Evolutionary conservation across 2,113 vertebrate species (phyloP).

Genomic region (Varanus salvator): DNA sequence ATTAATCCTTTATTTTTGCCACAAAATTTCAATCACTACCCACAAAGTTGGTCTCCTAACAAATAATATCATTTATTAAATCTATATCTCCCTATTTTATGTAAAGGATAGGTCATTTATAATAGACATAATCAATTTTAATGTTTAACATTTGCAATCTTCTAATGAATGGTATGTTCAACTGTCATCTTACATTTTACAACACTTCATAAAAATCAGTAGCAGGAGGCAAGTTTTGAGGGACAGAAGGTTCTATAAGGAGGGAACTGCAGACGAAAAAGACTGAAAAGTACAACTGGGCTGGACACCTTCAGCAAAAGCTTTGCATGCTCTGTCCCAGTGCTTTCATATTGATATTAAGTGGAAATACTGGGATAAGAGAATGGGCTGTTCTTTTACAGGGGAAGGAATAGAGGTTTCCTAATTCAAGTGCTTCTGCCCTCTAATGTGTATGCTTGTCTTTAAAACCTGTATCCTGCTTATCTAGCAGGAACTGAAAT

Average conservation of each 20-base stretch:
- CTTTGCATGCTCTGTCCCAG: neutral
- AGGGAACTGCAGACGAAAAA: neutral
- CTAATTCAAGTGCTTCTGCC: neutral
- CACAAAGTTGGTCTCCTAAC: neutral
- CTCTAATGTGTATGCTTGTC: neutral
- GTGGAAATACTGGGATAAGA: neutral
- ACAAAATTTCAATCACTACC: neutral
- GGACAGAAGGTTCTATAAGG: neutral
- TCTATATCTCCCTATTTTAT: neutral
- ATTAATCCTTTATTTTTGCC: no score
- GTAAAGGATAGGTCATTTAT: no score
- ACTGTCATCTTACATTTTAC: neutral
- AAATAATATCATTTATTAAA: no score
- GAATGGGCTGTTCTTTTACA: neutral
- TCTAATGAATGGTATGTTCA: no score
- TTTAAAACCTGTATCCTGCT: neutral
- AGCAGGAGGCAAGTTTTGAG: neutral
- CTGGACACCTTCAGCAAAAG: neutral
- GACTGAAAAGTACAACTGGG: neutral
- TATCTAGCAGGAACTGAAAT: neutral
- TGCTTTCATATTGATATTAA: neutral
- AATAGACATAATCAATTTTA: no score
- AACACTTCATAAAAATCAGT: neutral
- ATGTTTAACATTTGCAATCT: no score
- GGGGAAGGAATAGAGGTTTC: neutral